Conservation (phyloP, 2,888 invertebrate species). For the Drosophila emarginata region DNA sequence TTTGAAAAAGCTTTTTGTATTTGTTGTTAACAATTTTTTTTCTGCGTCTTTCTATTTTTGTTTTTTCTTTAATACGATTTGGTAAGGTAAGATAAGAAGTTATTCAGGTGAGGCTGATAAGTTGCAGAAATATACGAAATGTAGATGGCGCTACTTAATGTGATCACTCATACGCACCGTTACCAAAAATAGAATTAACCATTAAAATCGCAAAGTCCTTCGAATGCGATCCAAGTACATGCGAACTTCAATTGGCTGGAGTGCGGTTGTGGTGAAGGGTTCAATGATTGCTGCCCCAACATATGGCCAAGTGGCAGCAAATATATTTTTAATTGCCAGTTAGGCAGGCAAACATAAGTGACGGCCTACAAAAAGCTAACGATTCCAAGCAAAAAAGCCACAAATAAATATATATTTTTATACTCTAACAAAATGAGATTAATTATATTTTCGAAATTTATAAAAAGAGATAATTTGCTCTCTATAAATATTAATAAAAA, state of each 20-base stretch:
- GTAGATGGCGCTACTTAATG: slow-evolving; percentile 58
- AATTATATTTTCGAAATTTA: neutral
- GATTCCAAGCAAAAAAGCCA: slow-evolving; percentile 37
- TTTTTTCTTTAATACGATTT: slow-evolving; percentile 34
- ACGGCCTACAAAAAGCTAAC: slow-evolving; percentile 50
- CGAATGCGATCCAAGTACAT: slow-evolving; percentile 36
- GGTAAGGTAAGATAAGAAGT: slow-evolving; percentile 39
- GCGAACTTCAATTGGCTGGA: slow-evolving; percentile 16
- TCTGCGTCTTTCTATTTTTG: neutral
- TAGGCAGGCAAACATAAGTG: slow-evolving; percentile 58
- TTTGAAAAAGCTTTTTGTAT: slow-evolving; percentile 46
- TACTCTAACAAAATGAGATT: neutral
- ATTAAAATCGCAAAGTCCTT: slow-evolving; percentile 39
- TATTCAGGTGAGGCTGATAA: slow-evolving; percentile 47
- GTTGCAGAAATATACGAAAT: slow-evolving; percentile 15
- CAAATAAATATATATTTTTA: slow-evolving; percentile 35
- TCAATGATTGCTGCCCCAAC: slow-evolving; percentile 30
- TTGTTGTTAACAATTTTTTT: neutral
- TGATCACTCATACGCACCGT: neutral
- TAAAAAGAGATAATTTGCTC: too few species aligned
- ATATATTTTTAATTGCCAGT: slow-evolving; percentile 68
- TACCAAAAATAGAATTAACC: slow-evolving; percentile 4
- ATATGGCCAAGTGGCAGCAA: slow-evolving; percentile 50
- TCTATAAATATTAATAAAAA: too few species aligned
- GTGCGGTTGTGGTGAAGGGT: slow-evolving; percentile 12